Percentiles rank a stretch among this genome's conserved stretches.
These are phyloP conservation scores for Vulpes vulpes DNA, from an alignment of 2,113 vertebrate species.

Conservation along the genomic window DNA sequence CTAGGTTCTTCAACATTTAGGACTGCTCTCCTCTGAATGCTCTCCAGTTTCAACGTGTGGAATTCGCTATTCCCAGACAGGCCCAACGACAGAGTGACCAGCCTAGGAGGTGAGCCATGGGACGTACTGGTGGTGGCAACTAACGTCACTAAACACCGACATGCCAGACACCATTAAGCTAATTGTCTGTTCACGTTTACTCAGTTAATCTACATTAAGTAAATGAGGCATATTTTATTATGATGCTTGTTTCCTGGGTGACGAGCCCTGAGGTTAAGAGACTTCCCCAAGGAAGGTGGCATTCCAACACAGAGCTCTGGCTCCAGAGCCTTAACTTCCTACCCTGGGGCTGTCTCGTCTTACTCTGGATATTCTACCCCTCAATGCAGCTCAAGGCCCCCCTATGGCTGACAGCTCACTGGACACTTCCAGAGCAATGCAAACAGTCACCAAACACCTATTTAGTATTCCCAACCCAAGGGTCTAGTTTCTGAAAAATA, in stretches of 20 bases:
- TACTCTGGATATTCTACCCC: not conserved
- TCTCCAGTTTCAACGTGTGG: not conserved
- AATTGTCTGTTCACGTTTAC: not conserved
- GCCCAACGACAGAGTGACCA: not conserved
- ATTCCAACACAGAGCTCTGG: not conserved
- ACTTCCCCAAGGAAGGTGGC: not conserved
- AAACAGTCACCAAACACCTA: not conserved
- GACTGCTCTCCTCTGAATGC: not conserved
- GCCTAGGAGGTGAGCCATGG: not conserved
- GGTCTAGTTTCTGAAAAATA: not conserved
- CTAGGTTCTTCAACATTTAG: not conserved
- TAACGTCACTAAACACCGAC: not conserved
- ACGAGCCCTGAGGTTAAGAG: not conserved
- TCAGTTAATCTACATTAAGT: not conserved
- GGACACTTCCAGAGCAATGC: not conserved
- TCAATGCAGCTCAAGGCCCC: not conserved
- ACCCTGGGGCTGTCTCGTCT: not conserved
- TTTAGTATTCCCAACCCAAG: accelerated
- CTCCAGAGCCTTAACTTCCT: not conserved
- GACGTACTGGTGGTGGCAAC: not conserved
- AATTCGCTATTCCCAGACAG: not conserved
- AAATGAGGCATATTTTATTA: not conserved
- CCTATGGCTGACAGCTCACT: not conserved
- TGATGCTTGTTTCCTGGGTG: not conserved
- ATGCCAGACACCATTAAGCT: too few species aligned